Conservation (phyloP, 2,113 vertebrate species). For the Pristiophorus japonicus region DNA sequence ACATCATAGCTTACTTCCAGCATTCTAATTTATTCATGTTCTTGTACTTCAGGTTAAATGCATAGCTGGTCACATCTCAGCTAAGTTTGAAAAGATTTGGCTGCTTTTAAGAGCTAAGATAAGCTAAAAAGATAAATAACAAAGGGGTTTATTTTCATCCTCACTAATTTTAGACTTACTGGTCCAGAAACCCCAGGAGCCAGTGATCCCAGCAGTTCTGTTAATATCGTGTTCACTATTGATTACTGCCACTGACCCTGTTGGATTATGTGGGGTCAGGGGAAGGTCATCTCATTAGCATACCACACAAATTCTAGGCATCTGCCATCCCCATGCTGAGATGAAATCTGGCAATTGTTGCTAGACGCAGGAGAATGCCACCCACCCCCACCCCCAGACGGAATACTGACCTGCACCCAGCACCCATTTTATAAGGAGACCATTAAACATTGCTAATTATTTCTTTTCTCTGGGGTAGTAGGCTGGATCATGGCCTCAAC, state of each 20-base stretch:
- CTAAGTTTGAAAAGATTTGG: background rate
- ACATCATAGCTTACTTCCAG: background rate
- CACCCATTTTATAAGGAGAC: background rate
- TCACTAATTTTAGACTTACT: background rate
- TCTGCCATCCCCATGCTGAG: background rate
- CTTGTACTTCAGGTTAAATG: background rate
- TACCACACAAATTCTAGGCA: background rate
- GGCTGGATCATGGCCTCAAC: background rate
- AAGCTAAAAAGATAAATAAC: background rate
- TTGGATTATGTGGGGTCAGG: background rate
- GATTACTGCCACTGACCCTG: background rate
- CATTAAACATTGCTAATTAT: background rate
- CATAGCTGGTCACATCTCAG: background rate
- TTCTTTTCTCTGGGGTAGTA: background rate
- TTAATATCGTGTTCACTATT: background rate
- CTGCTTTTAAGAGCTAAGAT: background rate
- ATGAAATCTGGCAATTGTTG: background rate
- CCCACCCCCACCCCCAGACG: background rate
- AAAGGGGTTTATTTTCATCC: background rate
- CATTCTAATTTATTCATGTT: background rate
- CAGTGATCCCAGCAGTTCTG: background rate
- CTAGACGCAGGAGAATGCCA: background rate
- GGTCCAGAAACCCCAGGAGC: background rate
- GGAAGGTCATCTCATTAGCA: background rate
- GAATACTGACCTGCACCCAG: background rate